These are phyloP conservation scores for Propithecus deckenii DNA, from an alignment of 2,797 vertebrate genomes.

Conservation along the genomic window DNA sequence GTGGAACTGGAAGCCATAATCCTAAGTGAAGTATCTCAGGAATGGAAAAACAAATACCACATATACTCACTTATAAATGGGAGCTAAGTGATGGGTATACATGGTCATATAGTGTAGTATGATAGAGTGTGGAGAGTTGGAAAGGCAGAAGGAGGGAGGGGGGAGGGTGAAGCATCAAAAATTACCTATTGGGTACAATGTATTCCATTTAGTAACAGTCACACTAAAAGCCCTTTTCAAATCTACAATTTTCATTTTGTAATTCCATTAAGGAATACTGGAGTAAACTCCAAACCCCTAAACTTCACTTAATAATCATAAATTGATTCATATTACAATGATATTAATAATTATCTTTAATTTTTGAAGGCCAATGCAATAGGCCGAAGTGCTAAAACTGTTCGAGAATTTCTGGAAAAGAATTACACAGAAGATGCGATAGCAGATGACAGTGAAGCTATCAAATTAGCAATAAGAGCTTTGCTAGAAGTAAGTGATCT, in stretches of 20 bases:
- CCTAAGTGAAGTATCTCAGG: not conserved
- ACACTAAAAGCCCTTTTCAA: not conserved
- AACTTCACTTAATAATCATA: not conserved
- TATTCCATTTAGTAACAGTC: not conserved
- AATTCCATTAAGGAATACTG: conserved; percentile 7
- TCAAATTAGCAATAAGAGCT: conserved; percentile 90
- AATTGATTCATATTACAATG: not conserved
- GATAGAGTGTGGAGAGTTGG: not conserved
- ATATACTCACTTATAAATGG: not conserved
- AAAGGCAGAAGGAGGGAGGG: not conserved
- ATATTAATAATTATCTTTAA: conserved; percentile 24
- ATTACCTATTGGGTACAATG: not conserved
- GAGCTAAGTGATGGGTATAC: not conserved
- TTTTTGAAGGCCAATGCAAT: conserved; percentile 89
- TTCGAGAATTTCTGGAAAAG: conserved; percentile 91
- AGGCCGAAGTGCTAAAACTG: conserved; percentile 90
- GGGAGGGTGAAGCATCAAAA: not conserved
- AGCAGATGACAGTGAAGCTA: conserved; percentile 88
- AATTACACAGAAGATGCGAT: conserved; percentile 90
- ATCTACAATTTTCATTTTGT: not conserved
- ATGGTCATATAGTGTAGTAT: not conserved
- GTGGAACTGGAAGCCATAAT: not conserved
- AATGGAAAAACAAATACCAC: not conserved
- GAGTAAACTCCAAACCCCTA: not conserved
- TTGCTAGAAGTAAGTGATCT: conserved; percentile 89